phyloP scores from a whole-genome alignment of 2,888 invertebrate genomes.

The Panzeria rudis region DNA sequence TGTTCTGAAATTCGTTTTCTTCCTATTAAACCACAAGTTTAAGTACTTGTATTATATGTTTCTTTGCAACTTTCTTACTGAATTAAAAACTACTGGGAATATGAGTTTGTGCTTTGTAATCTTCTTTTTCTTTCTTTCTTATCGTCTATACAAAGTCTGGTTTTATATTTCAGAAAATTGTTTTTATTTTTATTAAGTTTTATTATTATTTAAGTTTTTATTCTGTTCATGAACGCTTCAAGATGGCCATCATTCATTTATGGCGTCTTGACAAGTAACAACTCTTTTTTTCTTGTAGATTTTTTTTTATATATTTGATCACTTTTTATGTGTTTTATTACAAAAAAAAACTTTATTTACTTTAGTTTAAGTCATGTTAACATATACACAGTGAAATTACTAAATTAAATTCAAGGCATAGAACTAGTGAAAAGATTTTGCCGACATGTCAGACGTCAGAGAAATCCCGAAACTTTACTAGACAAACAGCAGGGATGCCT shows the following conservation, averaged over 20 bases:
- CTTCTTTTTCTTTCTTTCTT: conserved; percentile 8
- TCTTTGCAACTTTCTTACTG: conserved; percentile 2
- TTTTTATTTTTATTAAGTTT: conserved; percentile 39
- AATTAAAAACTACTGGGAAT: conserved; percentile 22
- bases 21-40: background rate
- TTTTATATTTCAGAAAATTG: conserved; percentile 19
- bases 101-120: conserved; percentile 11
- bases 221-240: conserved; percentile 43
- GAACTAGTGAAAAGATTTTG: no score
- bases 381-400: background rate
- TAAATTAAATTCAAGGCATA: no score
- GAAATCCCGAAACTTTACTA: no score
- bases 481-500: no score
- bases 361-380: conserved; percentile 30
- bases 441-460: no score
- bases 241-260: conserved; percentile 72
- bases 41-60: background rate
- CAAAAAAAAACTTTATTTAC: conserved; percentile 53
- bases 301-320: conserved; percentile 23
- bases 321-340: conserved; percentile 32
- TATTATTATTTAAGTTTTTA: conserved; percentile 57
- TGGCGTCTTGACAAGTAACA: conserved; percentile 69
- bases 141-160: conserved; percentile 40
- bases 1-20: background rate
- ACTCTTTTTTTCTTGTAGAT: conserved; percentile 40